Evolutionary conservation across 2,888 invertebrate species (phyloP), one percentile per base, ranked within the genome.

Genomic region (Calameuta filiformis): DNA sequence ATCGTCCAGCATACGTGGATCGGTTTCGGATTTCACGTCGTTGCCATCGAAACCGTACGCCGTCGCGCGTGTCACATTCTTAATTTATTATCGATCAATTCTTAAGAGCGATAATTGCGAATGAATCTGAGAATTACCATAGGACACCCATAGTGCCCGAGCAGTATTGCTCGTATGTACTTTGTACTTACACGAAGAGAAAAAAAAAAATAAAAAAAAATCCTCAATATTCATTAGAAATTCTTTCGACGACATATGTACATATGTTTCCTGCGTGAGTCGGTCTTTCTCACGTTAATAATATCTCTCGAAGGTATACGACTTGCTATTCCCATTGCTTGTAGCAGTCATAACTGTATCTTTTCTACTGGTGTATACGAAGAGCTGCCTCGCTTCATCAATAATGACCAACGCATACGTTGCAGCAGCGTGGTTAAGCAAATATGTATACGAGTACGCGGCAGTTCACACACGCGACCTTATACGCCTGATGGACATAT

Each of bases 281-380:
- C 83, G 83, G 79, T 76, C 86, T 86, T 85, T 87, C 87, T 86
- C 86, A 87, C 87, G 87, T 85, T 85, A 87, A 87, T 88, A 87
- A 81, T 78, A 84, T 79, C 74, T 69, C 75, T 75, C 82, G 80
- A 76, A 79, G 80, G 79, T 77, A 80, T 56, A 56, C 23, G 23
- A 23, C 56, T 56, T 80, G 81, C 79, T 76, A 75, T 80, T 76
- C 80, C 80, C 76, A 82, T 80, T 76, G 79, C 83, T 85, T 80
- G 82, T 81, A 83, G 85, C 83, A 86, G 87, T 88, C 88, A 86
- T 88, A 88, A 88, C 87, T 87, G 87, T 88, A 88, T 85, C 82
- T 82, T 79, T 76, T 75, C 56, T 73, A 80, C 83, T 76, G 35
- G 80, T 73, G 78, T 85, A 81, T 76, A 81, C 81, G 83, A 31